Conservation (phyloP, 2,113 vertebrate species). For the Scytalopus superciliaris region DNA sequence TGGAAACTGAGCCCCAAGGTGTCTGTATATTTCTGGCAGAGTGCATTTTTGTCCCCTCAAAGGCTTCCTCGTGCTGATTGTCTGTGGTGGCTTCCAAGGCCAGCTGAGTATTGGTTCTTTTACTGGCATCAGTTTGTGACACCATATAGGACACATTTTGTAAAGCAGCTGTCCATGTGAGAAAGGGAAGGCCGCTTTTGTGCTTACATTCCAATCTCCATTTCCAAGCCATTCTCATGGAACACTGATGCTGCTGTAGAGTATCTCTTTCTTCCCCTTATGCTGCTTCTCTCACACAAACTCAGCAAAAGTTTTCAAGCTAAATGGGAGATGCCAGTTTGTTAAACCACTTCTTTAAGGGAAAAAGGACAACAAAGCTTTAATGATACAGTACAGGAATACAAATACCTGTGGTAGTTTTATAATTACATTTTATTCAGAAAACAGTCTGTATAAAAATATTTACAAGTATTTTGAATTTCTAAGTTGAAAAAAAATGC, state of each 20-base stretch:
- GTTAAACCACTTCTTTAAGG: background rate
- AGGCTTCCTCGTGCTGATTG: background rate
- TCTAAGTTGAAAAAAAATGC: slow-evolving; percentile 17
- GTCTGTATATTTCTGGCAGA: background rate
- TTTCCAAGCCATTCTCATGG: background rate
- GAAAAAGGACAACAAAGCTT: background rate
- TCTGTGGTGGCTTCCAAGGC: background rate
- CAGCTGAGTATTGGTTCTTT: fast-evolving
- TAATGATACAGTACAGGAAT: background rate
- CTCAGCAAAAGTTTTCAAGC: background rate
- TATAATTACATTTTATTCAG: slow-evolving; percentile 39
- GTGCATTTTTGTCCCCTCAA: background rate
- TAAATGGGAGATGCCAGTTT: background rate
- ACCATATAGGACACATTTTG: fast-evolving
- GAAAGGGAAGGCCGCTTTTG: background rate
- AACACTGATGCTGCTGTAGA: background rate
- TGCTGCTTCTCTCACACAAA: background rate
- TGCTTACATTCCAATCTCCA: fast-evolving
- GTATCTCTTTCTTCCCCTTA: background rate
- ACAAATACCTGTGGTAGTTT: background rate
- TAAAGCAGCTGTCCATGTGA: background rate
- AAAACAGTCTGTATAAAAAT: slow-evolving; percentile 42
- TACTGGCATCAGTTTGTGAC: background rate
- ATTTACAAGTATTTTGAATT: slow-evolving; percentile 13
- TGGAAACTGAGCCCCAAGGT: background rate